These are phyloP conservation scores for Tapirus indicus DNA, from an alignment of 2,797 vertebrate genomes.

Conservation along the genomic window DNA sequence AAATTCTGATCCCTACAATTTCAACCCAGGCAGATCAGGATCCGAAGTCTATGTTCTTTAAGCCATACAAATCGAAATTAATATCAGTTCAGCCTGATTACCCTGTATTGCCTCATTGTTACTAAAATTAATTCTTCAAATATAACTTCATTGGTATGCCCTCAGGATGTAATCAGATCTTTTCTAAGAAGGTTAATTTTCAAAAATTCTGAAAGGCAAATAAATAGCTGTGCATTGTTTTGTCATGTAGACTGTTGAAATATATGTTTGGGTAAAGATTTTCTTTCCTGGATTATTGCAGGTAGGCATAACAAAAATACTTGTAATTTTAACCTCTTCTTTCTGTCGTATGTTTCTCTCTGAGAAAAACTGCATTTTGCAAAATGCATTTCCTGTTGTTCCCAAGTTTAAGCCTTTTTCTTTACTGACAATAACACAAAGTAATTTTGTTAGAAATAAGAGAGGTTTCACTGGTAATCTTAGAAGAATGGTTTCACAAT, in stretches of 20 bases:
- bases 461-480: constrained; percentile 7
- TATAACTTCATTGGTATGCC: neutral
- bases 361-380: constrained; percentile 49
- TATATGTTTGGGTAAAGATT: neutral
- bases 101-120: neutral
- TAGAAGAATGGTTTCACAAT: constrained; percentile 5
- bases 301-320: neutral
- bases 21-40: neutral
- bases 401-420: neutral
- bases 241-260: neutral
- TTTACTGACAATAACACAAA: neutral
- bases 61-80: neutral
- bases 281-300: neutral
- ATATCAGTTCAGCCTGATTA: neutral
- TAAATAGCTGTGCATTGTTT: neutral
- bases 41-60: neutral
- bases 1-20: neutral
- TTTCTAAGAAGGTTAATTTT: neutral
- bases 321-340: neutral
- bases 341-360: constrained; percentile 1
- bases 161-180: neutral
- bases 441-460: constrained; percentile 52
- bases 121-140: neutral
- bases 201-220: constrained; percentile 38
- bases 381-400: neutral